Percentiles rank a stretch among this genome's conserved stretches.
phyloP scores from a whole-genome alignment of 1,140 invertebrate species.

The Orussus abietinus region DNA sequence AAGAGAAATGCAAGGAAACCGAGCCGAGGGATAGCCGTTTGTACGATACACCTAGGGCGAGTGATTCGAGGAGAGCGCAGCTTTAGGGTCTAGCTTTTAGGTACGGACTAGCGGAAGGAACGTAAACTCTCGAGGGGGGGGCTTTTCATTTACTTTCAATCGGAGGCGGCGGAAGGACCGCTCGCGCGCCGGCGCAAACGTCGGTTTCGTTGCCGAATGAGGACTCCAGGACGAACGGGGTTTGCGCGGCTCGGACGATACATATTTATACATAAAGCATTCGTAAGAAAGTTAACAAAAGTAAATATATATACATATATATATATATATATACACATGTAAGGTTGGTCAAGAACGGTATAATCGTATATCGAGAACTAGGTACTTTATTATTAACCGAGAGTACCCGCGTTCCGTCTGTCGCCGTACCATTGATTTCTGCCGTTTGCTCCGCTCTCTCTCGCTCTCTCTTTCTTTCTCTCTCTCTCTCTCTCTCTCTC shows the following conservation, averaged over 20 bases:
- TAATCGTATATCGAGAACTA: slow-evolving; percentile 50
- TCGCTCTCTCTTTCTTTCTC: too few species aligned
- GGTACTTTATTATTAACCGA: slow-evolving; percentile 51
- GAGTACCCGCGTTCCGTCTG: slow-evolving; percentile 47
- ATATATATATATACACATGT: slow-evolving; percentile 51
- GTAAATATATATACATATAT: too few species aligned
- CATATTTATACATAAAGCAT: slow-evolving; percentile 54
- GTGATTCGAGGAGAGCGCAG: slow-evolving; percentile 50
- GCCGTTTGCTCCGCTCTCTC: too few species aligned
- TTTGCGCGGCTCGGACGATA: slow-evolving; percentile 50
- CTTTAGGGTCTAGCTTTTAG: slow-evolving; percentile 49
- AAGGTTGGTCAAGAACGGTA: slow-evolving; percentile 51
- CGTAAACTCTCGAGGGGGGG: slow-evolving; percentile 32
- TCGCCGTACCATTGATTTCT: slow-evolving; percentile 49
- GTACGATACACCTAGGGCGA: slow-evolving; percentile 53
- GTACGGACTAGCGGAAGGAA: slow-evolving; percentile 31
- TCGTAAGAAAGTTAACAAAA: slow-evolving; percentile 50
- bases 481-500: too few species aligned
- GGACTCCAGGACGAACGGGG: slow-evolving; percentile 43
- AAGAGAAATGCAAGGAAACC: slow-evolving; percentile 32
- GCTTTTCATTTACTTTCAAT: slow-evolving; percentile 21
- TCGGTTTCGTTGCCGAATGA: slow-evolving; percentile 42
- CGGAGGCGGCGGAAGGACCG: slow-evolving; percentile 13
- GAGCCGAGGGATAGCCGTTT: slow-evolving; percentile 51
- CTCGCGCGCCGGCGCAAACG: slow-evolving; percentile 28